Conservation (phyloP, 2,797 vertebrate genomes). For the Lindbergichthys nudifrons region DNA sequence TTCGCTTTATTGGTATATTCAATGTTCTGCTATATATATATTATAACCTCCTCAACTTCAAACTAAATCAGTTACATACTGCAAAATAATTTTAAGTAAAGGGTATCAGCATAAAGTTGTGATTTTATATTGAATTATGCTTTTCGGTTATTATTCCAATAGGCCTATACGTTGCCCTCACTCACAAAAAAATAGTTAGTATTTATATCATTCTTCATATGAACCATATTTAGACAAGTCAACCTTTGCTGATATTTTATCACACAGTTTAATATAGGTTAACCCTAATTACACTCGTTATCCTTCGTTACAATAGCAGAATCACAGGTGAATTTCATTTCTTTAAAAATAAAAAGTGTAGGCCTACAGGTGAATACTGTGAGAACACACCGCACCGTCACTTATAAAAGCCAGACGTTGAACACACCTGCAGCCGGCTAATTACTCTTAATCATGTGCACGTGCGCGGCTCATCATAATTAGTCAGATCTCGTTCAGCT, state of each 20-base stretch:
- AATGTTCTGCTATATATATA: too few species aligned
- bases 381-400: background rate
- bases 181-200: background rate
- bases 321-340: background rate
- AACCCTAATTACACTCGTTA: background rate
- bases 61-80: too few species aligned
- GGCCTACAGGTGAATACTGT: background rate
- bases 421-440: background rate
- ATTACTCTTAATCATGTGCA: background rate
- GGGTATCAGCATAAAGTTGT: background rate
- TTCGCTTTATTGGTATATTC: background rate
- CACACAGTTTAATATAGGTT: too few species aligned
- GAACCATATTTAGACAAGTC: background rate
- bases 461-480: conserved; percentile 33
- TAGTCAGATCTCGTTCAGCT: conserved; percentile 34
- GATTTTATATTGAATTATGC: background rate
- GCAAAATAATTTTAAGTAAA: background rate
- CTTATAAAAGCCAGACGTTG: too few species aligned
- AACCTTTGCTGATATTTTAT: too few species aligned
- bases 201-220: too few species aligned
- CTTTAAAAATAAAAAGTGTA: background rate
- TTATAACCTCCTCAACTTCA: too few species aligned
- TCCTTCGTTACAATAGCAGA: background rate
- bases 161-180: too few species aligned
- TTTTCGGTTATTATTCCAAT: too few species aligned